Evolutionary conservation across 2,113 vertebrate genomes (phyloP).

Genomic region (Sarotherodon lohbergeri): DNA sequence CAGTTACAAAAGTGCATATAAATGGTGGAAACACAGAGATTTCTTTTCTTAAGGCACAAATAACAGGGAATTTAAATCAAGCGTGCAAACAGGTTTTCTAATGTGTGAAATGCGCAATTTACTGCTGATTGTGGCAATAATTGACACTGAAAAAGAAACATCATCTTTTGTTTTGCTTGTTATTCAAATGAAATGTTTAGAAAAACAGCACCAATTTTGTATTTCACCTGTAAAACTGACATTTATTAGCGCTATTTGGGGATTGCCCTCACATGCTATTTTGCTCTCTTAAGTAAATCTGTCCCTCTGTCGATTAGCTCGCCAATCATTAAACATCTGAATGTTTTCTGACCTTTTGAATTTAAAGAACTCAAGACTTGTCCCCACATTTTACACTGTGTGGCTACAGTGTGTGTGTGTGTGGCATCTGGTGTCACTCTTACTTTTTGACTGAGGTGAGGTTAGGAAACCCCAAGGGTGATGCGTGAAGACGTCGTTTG

Average conservation of each 20-base stretch:
- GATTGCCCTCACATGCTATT: accelerated
- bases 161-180: neutral
- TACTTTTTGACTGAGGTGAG: conserved; percentile 63
- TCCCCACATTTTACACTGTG: neutral
- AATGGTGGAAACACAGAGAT: neutral
- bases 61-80: accelerated
- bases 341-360: neutral
- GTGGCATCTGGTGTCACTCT: neutral
- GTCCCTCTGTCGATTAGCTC: neutral
- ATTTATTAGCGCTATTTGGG: accelerated
- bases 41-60: neutral
- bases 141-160: neutral
- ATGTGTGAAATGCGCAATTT: neutral
- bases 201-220: neutral
- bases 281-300: neutral
- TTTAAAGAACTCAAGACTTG: neutral
- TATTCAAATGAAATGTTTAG: neutral
- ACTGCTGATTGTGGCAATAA: neutral
- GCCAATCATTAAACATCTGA: neutral
- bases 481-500: conserved; percentile 41
- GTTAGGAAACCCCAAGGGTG: conserved; percentile 30
- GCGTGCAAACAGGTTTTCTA: neutral
- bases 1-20: neutral
- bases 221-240: neutral
- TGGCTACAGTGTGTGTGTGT: neutral